These are phyloP conservation scores for Habrosyne pyritoides DNA, from an alignment of 2,888 invertebrate species.

Conservation along the genomic window DNA sequence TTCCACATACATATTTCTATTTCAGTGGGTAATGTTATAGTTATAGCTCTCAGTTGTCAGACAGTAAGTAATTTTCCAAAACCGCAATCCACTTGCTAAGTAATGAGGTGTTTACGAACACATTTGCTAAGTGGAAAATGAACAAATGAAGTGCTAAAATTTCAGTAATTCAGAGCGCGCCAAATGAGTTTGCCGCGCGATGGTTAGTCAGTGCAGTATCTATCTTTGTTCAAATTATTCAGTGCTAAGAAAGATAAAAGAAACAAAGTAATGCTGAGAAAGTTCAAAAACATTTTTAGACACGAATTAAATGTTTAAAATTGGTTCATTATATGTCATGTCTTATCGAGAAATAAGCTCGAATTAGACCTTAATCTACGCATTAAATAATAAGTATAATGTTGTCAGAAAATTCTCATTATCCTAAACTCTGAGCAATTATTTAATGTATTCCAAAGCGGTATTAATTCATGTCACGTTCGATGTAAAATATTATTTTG, in stretches of 20 bases:
- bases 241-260: not conserved
- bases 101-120: not conserved
- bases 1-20: not conserved
- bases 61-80: not conserved
- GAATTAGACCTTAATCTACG: too few species aligned
- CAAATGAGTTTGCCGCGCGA: conserved; percentile 15
- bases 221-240: not conserved
- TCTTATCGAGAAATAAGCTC: too few species aligned
- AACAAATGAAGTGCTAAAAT: conserved; percentile 20
- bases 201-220: conserved; percentile 10
- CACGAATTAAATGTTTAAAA: too few species aligned
- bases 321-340: too few species aligned
- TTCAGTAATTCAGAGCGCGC: conserved; percentile 19
- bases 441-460: conserved; percentile 36
- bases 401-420: not conserved
- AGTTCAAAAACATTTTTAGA: too few species aligned
- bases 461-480: conserved; percentile 51
- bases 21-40: not conserved
- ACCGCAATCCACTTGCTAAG: not conserved
- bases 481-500: conserved; percentile 31
- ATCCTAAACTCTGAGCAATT: not conserved
- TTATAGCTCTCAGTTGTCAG: not conserved
- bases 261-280: too few species aligned
- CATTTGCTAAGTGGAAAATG: conserved; percentile 10
- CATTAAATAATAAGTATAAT: not conserved